These are phyloP conservation scores for Axinella damicornis DNA, from an alignment of 37 sponge, comb jelly and placozoan genomes.

Conservation along the genomic window DNA sequence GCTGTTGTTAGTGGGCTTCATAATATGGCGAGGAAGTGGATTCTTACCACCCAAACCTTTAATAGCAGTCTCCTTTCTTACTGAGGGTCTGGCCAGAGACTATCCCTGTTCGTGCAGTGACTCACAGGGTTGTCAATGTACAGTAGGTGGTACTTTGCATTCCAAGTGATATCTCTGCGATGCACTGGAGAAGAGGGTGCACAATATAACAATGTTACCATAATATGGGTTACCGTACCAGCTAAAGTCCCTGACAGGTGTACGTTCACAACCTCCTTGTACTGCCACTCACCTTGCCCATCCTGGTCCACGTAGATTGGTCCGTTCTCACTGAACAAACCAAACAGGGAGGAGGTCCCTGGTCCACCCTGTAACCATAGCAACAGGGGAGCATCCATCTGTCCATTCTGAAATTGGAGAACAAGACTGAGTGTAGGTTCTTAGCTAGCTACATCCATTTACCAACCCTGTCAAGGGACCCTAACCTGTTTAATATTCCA, in stretches of 20 bases:
- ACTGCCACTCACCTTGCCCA: slow-evolving; percentile 32
- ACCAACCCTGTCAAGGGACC: no score
- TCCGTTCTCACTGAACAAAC: slow-evolving; percentile 89
- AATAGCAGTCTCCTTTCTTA: no score
- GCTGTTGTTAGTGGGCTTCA: no score
- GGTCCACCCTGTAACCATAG: slow-evolving; percentile 97
- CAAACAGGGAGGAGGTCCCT: slow-evolving; percentile 90
- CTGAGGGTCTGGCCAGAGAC: no score
- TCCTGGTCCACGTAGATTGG: slow-evolving; percentile 68
- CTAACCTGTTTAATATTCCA: no score
- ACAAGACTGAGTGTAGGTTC: background rate
- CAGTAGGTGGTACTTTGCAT: slow-evolving; percentile 74
- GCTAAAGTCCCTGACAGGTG: no score
- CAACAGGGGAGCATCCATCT: slow-evolving; percentile 66
- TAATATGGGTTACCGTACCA: no score
- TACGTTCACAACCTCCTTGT: background rate
- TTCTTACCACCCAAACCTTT: no score
- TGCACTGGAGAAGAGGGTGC: slow-evolving; percentile 19
- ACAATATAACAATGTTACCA: no score
- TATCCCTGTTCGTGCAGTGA: no score
- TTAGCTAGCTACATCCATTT: no score
- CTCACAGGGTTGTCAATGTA: slow-evolving; percentile 94
- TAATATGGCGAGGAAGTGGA: no score
- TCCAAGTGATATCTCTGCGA: slow-evolving; percentile 73
- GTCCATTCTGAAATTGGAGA: slow-evolving; percentile 8